These are phyloP conservation scores for Psittacula cyanocephala DNA, from an alignment of 2,113 vertebrate genomes.

Conservation along the genomic window DNA sequence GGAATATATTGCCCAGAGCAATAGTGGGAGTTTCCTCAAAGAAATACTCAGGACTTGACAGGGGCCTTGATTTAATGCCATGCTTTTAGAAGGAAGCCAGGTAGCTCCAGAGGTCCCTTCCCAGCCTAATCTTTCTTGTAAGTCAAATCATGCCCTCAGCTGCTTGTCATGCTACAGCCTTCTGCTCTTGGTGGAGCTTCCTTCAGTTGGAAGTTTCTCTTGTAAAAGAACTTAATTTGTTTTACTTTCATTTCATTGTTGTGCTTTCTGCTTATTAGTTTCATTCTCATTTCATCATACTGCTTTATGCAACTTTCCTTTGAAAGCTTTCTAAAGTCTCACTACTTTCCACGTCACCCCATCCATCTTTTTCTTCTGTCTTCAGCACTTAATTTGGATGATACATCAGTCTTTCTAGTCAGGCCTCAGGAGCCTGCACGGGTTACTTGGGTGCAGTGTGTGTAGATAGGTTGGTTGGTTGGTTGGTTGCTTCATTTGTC, in stretches of 20 bases:
- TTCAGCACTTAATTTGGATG: neutral
- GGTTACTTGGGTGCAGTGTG: fast-evolving
- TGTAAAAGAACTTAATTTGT: neutral
- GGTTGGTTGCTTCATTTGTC: neutral
- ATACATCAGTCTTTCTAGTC: neutral
- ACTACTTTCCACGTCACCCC: neutral
- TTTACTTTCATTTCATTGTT: conserved; percentile 13
- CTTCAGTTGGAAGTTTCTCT: neutral
- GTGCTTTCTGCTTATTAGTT: neutral
- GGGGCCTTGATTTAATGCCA: neutral
- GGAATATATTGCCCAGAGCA: neutral
- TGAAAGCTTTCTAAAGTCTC: neutral
- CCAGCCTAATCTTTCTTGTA: neutral
- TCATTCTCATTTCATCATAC: neutral
- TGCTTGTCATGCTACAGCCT: neutral
- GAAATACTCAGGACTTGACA: neutral
- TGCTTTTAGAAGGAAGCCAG: neutral
- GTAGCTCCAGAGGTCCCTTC: neutral
- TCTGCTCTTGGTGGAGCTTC: neutral
- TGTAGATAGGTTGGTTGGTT: neutral
- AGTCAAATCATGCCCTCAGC: neutral
- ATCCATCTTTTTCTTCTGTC: neutral
- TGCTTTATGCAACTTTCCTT: neutral
- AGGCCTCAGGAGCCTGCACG: neutral
- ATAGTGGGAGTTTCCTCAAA: neutral